These are phyloP conservation scores for Polypedilum vanderplanki DNA, from an alignment of 1,140 invertebrate genomes.

Conservation along the genomic window DNA sequence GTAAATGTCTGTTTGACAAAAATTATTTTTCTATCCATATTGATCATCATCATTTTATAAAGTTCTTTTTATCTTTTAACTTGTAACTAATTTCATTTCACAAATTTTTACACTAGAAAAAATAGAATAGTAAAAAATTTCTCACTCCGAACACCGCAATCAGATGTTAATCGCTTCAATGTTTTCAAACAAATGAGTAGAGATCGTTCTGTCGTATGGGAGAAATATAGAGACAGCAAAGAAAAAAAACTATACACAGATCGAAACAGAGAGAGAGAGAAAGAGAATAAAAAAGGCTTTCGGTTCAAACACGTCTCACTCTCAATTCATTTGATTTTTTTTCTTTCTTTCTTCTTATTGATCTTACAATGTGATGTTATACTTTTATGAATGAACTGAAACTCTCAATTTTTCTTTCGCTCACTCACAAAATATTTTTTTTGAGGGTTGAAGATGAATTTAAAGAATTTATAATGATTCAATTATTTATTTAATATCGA, in stretches of 20 bases:
- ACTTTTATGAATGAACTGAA: neutral
- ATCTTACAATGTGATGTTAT: neutral
- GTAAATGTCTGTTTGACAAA: neutral
- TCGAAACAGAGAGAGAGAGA: neutral
- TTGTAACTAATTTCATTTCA: neutral
- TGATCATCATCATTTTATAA: neutral
- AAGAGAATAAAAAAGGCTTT: neutral
- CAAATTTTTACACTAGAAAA: neutral
- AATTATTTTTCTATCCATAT: neutral
- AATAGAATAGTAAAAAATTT: neutral
- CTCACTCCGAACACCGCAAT: neutral
- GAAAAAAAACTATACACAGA: no score
- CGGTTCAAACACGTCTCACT: neutral
- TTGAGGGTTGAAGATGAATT: neutral
- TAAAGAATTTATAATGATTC: neutral
- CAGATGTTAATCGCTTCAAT: slow-evolving; percentile 20
- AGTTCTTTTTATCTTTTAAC: neutral
- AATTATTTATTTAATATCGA: neutral
- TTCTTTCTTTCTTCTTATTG: neutral
- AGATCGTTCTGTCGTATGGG: neutral
- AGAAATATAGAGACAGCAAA: slow-evolving; percentile 6
- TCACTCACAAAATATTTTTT: neutral
- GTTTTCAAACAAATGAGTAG: slow-evolving; percentile 21
- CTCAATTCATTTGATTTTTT: neutral
- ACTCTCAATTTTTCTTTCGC: neutral